Evolutionary conservation across 2,113 vertebrate species (phyloP), one percentile per base, ranked within the genome.

Genomic region (Entomyzon cyanotis): DNA sequence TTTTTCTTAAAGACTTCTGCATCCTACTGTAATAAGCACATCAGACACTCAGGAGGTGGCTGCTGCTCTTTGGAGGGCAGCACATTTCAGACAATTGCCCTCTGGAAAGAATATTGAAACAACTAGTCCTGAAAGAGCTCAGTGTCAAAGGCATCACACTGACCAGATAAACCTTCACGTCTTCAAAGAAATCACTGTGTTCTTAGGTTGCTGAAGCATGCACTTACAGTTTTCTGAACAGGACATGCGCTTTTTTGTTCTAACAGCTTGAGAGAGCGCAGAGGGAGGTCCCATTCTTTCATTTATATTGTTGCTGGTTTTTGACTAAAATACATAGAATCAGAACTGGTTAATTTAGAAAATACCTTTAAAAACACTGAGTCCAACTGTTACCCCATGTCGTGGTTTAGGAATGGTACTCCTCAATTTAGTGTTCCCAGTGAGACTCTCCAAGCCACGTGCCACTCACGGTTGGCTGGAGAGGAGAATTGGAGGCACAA

Each of bases 381-480:
- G 17, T 20, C 47, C 41, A 27, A 2, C 30, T 83, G 63, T 68
- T 69, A 68, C 8, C 21, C 53, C 47, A 35, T 53, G 46, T 30
- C 1, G 0, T 53, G 39, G 41, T 76, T 68, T 47, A 53, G 62
- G 41, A 82, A 68, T 31, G 14, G 6, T 21, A 30, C 33, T 55
- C 47, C 6, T 41, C n/a, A 83, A 1, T 68, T 83, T 9, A 31
- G 30, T 47, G 47, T 12, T 76, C 70, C n/a, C 53, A n/a, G n/a
- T 33, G 31, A 82, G n/a, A 68, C 20, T 62, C 62, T 60, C 47
- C 62, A 62, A 76, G 18, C 20, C 62, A 35, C 0, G 0, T 47
- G 20, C 20, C 0, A 0, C 39, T 60, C n/a, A 33, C 0, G 0
- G 13, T 39, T 28, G 6, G 46, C 69, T 53, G 46, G 46, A 68